These are phyloP conservation scores for Nematolebias whitei DNA, from an alignment of 2,113 vertebrate genomes.

Conservation along the genomic window DNA sequence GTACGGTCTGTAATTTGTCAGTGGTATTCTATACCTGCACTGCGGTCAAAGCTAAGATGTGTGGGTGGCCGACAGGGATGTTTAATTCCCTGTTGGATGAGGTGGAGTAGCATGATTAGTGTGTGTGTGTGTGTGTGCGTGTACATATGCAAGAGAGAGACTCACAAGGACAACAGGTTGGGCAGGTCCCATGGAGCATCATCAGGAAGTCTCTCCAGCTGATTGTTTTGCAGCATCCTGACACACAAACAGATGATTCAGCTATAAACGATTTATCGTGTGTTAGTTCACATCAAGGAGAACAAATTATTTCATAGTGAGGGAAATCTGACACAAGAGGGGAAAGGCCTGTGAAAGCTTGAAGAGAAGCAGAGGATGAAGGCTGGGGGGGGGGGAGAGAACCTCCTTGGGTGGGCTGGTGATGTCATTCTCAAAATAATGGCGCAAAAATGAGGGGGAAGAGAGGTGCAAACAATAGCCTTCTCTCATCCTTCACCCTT, in stretches of 20 bases:
- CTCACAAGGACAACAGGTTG: slow-evolving; percentile 96
- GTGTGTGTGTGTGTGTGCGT: slow-evolving; percentile 10
- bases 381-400: slow-evolving; percentile 49
- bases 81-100: slow-evolving; percentile 39
- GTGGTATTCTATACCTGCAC: slow-evolving; percentile 59
- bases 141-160: slow-evolving; percentile 13
- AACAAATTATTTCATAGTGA: slow-evolving; percentile 61
- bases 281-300: slow-evolving; percentile 41
- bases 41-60: slow-evolving; percentile 46
- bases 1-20: slow-evolving; percentile 57
- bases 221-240: slow-evolving; percentile 97
- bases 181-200: slow-evolving; percentile 91
- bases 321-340: slow-evolving; percentile 71
- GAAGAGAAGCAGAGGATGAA: slow-evolving; percentile 63
- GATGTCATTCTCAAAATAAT: slow-evolving; percentile 80
- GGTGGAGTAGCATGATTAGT: slow-evolving; percentile 39
- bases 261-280: slow-evolving; percentile 18
- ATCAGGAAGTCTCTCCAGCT: slow-evolving; percentile 86
- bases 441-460: slow-evolving; percentile 69
- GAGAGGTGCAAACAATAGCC: slow-evolving; percentile 74
- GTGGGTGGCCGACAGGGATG: slow-evolving; percentile 44
- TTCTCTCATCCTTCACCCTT: slow-evolving; percentile 47
- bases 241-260: slow-evolving; percentile 27
- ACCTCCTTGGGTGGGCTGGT: slow-evolving; percentile 82
- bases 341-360: slow-evolving; percentile 59